Evolutionary conservation across 2,113 vertebrate species (phyloP).

Genomic region (Pardalotus punctatus): DNA sequence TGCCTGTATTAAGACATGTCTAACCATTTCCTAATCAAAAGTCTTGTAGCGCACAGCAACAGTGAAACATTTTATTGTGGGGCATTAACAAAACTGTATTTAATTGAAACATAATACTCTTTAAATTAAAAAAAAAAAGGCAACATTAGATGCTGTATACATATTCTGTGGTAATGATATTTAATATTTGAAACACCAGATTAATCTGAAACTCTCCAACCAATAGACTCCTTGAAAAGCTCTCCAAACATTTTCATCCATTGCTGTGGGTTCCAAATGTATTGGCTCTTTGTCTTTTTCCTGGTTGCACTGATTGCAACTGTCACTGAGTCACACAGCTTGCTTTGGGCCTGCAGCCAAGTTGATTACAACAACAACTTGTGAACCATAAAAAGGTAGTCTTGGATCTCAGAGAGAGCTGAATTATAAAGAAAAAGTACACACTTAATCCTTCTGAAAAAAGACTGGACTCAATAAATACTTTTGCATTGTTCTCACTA

Average conservation of each 20-base stretch:
- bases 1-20: neutral
- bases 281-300: slow-evolving; percentile 74
- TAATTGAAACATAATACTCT: neutral
- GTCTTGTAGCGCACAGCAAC: neutral
- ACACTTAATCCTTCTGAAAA: neutral
- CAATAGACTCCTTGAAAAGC: slow-evolving; percentile 30
- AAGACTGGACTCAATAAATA: neutral
- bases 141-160: neutral
- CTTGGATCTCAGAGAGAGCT: slow-evolving; percentile 23
- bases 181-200: slow-evolving; percentile 22
- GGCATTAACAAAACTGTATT: neutral
- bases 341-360: slow-evolving; percentile 70
- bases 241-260: slow-evolving; percentile 23
- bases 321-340: slow-evolving; percentile 81
- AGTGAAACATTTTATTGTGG: neutral
- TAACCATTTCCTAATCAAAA: neutral
- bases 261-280: slow-evolving; percentile 63
- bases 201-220: slow-evolving; percentile 20
- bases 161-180: neutral
- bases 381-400: slow-evolving; percentile 73
- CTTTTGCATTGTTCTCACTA: neutral
- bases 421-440: neutral
- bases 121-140: neutral
- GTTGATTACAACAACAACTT: slow-evolving; percentile 74
- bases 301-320: slow-evolving; percentile 69